These are phyloP conservation scores for Petaurus breviceps DNA, from an alignment of 2,113 vertebrate species.

Conservation along the genomic window DNA sequence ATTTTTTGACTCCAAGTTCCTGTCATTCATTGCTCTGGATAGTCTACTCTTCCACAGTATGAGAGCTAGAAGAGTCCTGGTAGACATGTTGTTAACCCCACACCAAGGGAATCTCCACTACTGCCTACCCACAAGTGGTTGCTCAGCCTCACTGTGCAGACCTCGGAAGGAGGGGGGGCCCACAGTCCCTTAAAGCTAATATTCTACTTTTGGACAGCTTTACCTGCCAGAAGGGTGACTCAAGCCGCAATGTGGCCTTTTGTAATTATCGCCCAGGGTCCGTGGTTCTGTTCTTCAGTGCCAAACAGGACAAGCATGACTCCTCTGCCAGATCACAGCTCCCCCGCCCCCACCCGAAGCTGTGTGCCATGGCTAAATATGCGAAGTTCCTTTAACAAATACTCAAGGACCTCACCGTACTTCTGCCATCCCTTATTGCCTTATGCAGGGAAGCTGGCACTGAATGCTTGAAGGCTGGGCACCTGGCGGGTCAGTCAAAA, in stretches of 20 bases:
- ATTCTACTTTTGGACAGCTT: background rate
- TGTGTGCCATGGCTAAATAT: background rate
- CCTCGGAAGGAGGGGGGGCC: background rate
- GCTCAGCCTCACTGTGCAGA: background rate
- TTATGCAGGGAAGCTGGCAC: background rate
- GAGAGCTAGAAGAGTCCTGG: background rate
- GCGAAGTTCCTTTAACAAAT: background rate
- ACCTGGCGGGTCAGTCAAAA: background rate
- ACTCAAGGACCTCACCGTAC: background rate
- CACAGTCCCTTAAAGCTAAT: background rate
- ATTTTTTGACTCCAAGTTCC: background rate
- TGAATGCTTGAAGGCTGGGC: background rate
- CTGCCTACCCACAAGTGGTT: too few relatives aligned
- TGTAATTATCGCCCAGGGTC: background rate
- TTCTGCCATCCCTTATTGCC: background rate
- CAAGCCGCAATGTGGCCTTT: background rate
- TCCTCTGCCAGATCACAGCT: background rate
- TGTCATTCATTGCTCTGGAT: background rate
- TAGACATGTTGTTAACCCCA: background rate
- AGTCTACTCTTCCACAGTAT: background rate
- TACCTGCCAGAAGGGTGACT: background rate
- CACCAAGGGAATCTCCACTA: background rate
- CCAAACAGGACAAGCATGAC: background rate
- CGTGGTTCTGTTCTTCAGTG: background rate
- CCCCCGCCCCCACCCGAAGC: background rate